Evolutionary conservation across 2,797 vertebrate genomes (phyloP), one percentile per base, ranked within the genome.

Genomic region (Pangasius krempfi): DNA sequence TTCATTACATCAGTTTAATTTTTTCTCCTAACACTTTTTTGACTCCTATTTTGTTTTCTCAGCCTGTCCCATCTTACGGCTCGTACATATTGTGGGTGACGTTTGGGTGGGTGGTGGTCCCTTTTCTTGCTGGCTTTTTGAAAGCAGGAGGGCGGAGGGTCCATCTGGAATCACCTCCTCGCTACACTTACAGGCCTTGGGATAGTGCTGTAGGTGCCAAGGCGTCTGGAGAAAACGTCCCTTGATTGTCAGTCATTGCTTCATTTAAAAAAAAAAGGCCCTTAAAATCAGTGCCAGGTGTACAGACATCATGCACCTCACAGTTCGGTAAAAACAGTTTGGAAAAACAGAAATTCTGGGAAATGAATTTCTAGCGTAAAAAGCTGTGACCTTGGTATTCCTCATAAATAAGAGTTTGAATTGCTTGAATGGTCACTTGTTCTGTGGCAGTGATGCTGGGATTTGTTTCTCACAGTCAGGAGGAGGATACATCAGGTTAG

Each of bases 1-100:
- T 44, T 22, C 30, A 14, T 75, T 86, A 50, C 78, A 79, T 87
- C 37, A 25, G 6, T 84, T 90, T 33, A 16, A 14, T 40, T 22
- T 37, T 14, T n/a, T 1, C 25, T 44, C 13, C 0, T 37, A 78
- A 91, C 33, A 64, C 80, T 54, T 87, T 62, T 73, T 73, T 73
- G 56, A 22, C 56, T 20, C 64, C 10, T 3, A 5, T 73, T 4
- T 47, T 47, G 4, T 75, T 27, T 56, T 27, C 33, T 33, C 84
- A 37, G 68, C 20, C 30, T 84, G 18, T n/a, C 7, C 12, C 47
- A 0, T 68, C 0, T 54, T 52, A 3, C 30, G 5, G 3, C 25
- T 37, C 20, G 0, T 54, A 18, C 25, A 52, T 88, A n/a, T 27
- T 50, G 10, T 6, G 13, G 13, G 22, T 66, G 81, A 25, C 10